Evolutionary conservation across 2,797 vertebrate species (phyloP).

Genomic region (Parambassis ranga): DNA sequence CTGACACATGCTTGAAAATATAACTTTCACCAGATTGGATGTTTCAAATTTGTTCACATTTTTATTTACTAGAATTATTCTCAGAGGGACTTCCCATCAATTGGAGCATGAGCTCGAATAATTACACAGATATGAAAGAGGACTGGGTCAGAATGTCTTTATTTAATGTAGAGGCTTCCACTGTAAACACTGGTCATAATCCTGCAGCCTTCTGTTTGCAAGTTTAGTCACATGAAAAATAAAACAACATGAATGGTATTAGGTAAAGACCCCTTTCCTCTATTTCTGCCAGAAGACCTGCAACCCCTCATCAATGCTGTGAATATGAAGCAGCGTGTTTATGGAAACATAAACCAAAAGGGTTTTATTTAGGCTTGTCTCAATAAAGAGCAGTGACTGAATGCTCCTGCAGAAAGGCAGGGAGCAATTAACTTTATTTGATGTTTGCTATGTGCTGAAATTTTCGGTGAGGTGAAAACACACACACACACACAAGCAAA

Average conservation of each 20-base stretch:
- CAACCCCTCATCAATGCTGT: neutral
- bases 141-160: too few relatives aligned
- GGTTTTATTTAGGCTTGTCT: neutral
- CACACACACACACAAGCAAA: neutral
- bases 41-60: too few relatives aligned
- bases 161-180: neutral
- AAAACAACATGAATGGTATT: neutral
- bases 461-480: neutral
- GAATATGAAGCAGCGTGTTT: conserved; percentile 10
- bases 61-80: too few relatives aligned
- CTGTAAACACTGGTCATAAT: too few relatives aligned
- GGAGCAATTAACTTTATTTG: neutral
- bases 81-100: too few relatives aligned
- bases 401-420: neutral
- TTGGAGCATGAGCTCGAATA: too few relatives aligned
- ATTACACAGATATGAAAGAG: too few relatives aligned
- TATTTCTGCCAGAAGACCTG: neutral
- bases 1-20: too few relatives aligned
- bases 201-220: neutral
- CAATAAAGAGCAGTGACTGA: neutral
- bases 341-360: neutral
- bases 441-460: neutral
- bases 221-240: conserved; percentile 4
- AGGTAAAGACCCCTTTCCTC: neutral
- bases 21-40: too few relatives aligned